Conservation (phyloP, 35 echinoderm and acorn worm genomes). For the Amphiura filiformis region DNA sequence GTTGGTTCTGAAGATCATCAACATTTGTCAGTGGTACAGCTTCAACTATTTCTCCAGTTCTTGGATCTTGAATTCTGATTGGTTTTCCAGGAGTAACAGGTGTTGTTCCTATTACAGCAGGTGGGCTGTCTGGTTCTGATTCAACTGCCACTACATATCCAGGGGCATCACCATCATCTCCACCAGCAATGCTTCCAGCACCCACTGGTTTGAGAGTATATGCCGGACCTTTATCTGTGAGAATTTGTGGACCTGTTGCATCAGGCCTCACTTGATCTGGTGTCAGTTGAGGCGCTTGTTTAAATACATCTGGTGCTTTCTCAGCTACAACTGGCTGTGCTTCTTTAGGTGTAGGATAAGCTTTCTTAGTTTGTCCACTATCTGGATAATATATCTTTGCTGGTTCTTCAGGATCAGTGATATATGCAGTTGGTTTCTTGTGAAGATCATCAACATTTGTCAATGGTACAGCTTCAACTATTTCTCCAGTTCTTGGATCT, state of each 20-base stretch:
- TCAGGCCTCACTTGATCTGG: too few relatives aligned
- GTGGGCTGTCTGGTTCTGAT: slow-evolving; percentile 6
- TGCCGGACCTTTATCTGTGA: slow-evolving; percentile 55
- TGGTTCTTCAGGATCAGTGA: neutral
- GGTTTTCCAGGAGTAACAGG: neutral
- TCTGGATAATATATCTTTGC: slow-evolving; percentile 7
- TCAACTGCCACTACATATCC: neutral
- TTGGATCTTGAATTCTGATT: slow-evolving; percentile 41
- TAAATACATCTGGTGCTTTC: neutral
- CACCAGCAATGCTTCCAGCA: neutral
- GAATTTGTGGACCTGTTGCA: neutral
- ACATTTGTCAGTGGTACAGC: neutral
- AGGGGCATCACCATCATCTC: neutral
- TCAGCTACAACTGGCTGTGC: neutral
- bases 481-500: slow-evolving; percentile 52
- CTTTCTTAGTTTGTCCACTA: neutral
- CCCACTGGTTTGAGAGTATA: slow-evolving; percentile 32
- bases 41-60: neutral
- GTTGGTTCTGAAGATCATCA: neutral
- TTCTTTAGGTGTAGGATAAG: too few relatives aligned
- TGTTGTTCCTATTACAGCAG: neutral
- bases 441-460: slow-evolving; percentile 9
- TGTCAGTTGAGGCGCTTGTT: neutral
- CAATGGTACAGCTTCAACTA: slow-evolving; percentile 32
- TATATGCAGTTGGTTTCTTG: slow-evolving; percentile 9